A percentile compares a stretch with the other conserved stretches of the same genome.
Conservation (phyloP, 2,888 invertebrate species). For the Caenorhabditis virilis region DNA sequence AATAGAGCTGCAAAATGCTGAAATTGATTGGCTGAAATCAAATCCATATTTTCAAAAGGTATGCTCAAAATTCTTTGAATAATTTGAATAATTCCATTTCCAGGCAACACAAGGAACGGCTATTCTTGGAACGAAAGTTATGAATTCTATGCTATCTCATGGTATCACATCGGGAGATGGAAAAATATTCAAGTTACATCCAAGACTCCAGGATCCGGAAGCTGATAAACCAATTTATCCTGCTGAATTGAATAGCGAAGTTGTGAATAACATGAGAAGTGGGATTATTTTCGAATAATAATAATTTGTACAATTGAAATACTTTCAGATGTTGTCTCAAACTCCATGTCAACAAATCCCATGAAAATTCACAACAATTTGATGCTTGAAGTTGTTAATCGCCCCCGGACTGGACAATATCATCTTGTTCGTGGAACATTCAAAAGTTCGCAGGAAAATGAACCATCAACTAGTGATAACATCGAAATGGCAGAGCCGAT, state of each 20-base stretch:
- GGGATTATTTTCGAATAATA: not conserved
- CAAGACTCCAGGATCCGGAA: conserved; percentile 10
- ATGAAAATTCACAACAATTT: conserved; percentile 12
- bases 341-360: conserved; percentile 14
- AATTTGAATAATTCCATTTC: not conserved
- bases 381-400: conserved; percentile 28
- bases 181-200: conserved; percentile 20
- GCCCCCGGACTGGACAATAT: conserved; percentile 7
- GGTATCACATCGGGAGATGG: conserved; percentile 22
- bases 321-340: conserved; percentile 7
- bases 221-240: not conserved
- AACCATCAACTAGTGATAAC: not conserved
- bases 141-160: conserved; percentile 20
- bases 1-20: conserved; percentile 17
- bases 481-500: not conserved
- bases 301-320: not conserved
- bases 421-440: not conserved
- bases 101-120: conserved; percentile 15
- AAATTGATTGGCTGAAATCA: conserved; percentile 20
- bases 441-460: not conserved
- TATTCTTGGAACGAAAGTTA: conserved; percentile 7
- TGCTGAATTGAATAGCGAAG: not conserved
- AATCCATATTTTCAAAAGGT: conserved; percentile 31
- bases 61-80: not conserved
- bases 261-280: conserved; percentile 4